Evolutionary conservation across 2,797 vertebrate genomes (phyloP), one percentile per base, ranked within the genome.

Genomic region (Dermochelys coriacea): DNA sequence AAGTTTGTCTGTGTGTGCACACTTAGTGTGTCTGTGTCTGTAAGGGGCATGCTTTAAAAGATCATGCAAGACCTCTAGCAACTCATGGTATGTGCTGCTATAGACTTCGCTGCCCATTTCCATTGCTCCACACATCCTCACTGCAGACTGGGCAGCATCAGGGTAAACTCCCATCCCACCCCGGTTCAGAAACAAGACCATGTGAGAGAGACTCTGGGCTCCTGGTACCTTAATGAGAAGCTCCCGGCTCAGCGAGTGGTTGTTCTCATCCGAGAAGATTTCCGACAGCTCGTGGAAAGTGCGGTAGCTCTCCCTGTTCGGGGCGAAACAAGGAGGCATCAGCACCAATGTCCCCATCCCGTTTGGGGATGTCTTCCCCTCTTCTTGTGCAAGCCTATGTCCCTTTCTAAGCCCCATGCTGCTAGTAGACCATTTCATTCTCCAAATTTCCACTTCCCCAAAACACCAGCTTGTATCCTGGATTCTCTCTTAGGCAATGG

Each of bases 181-280:
- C 5, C 14, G 4, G 50, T 50, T 47, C 83, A 90, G 75, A 21
- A 25, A 2, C 47, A 75, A 55, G n/a, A 37, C 0, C 1, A 4
- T 0, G 0, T 23, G 68, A 41, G n/a, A 25, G 10, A 31, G 5
- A 29, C 49, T 2, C 37, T 57, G 0, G 0, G 14, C 31, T 7
- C 4, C 25, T 86, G 80, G 2, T 87, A 99, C 99, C 99, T 99
- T 99, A 91, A 99, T 99, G 93, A 99, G 98, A 68, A 99, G 98
- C 96, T 99, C 99, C 80, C 99, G 98, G 95, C 99, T 99, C 79
- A 99, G 97, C 0, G 99, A 99, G 97, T 99, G 99, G 98, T 99
- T 99, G 98, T 99, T 99, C 97, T 99, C 99, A 0, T 99, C 99
- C 0, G 99, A 99, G 98, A 99, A 99, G 96, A 99, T 99, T 98